These are phyloP conservation scores for Harmothoe impar DNA, from an alignment of 2,888 invertebrate species.

Conservation along the genomic window DNA sequence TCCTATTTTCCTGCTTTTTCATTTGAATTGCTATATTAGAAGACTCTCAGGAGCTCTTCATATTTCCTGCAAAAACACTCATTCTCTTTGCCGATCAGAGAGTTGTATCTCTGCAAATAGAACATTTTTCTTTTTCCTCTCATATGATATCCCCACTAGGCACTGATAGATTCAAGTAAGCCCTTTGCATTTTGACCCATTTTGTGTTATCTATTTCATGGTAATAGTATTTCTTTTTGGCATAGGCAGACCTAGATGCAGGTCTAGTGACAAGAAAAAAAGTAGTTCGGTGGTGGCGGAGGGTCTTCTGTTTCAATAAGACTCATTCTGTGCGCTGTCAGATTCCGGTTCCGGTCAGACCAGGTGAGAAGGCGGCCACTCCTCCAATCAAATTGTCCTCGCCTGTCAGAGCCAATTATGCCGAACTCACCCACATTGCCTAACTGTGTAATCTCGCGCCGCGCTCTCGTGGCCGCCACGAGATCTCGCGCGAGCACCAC, in stretches of 20 bases:
- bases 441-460: constrained; percentile 49
- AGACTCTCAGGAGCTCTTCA: too few species aligned
- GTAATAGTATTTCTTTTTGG: neutral
- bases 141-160: neutral
- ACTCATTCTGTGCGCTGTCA: constrained; percentile 2
- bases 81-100: too few species aligned
- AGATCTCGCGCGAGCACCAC: neutral
- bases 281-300: neutral
- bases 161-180: neutral
- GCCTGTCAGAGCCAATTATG: constrained; percentile 59
- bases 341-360: constrained; percentile 20
- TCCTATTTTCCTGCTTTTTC: too few species aligned
- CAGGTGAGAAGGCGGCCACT: constrained; percentile 43
- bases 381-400: constrained; percentile 58
- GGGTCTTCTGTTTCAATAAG: constrained; percentile 57
- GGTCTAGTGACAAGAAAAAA: neutral
- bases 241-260: neutral
- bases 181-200: neutral
- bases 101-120: too few species aligned
- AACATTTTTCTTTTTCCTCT: neutral
- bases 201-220: neutral
- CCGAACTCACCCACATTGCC: constrained; percentile 25
- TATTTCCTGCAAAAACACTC: too few species aligned
- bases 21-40: too few species aligned
- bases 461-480: neutral